phyloP scores from a whole-genome alignment of 2,113 vertebrate species.

The Scomber scombrus region DNA sequence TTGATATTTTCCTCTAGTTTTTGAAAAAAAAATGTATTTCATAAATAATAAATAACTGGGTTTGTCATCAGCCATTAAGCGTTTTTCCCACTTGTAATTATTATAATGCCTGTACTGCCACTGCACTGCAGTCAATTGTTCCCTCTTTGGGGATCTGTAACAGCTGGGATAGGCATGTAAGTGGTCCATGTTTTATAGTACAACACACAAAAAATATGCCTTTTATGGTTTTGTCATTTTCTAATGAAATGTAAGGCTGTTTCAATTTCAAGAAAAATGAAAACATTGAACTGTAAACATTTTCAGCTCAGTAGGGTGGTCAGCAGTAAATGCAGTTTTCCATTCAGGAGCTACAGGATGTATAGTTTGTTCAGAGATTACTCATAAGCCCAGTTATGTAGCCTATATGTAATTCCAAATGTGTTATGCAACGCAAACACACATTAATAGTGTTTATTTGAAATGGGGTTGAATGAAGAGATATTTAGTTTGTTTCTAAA shows the following conservation, averaged over 20 bases:
- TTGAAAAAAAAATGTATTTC: too few species aligned
- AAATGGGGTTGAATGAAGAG: constrained; percentile 18
- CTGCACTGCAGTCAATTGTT: too few species aligned
- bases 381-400: neutral
- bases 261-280: too few species aligned
- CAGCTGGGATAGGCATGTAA: too few species aligned
- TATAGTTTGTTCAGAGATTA: neutral
- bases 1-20: neutral
- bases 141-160: too few species aligned
- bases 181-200: too few species aligned
- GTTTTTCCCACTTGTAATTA: too few species aligned
- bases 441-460: constrained; percentile 21
- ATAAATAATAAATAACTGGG: neutral
- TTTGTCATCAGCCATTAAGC: neutral
- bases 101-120: too few species aligned
- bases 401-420: neutral
- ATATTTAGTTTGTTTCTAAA: constrained; percentile 5
- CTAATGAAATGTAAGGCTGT: neutral
- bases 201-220: too few species aligned
- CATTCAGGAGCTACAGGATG: neutral
- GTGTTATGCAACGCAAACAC: constrained; percentile 10
- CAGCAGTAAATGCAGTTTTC: neutral
- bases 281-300: neutral
- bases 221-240: neutral
- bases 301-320: neutral